A percentile compares a stretch with the other conserved stretches of the same genome.
These are phyloP conservation scores for Sebastes taczanowskii DNA, from an alignment of 2,797 vertebrate genomes.

Conservation along the genomic window DNA sequence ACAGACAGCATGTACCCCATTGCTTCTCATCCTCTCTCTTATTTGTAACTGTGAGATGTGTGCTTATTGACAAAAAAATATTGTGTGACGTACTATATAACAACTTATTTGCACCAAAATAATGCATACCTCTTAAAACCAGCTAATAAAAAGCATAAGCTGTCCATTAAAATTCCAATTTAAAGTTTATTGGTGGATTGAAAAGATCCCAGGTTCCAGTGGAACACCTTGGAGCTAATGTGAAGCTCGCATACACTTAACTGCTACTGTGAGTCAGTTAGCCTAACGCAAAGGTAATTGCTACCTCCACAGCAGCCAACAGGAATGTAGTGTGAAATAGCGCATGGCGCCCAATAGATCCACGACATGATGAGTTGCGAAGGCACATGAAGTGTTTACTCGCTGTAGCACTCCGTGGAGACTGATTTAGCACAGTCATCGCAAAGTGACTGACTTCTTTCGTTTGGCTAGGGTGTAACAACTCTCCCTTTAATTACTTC, in stretches of 20 bases:
- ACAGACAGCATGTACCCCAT: background rate
- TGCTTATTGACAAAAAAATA: background rate
- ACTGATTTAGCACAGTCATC: slow-evolving; percentile 84
- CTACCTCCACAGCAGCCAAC: slow-evolving; percentile 77
- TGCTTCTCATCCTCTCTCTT: background rate
- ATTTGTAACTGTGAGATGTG: background rate
- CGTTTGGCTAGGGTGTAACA: slow-evolving; percentile 83
- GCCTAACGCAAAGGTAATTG: slow-evolving; percentile 81
- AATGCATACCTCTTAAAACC: background rate
- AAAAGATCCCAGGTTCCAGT: slow-evolving; percentile 57
- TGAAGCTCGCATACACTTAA: slow-evolving; percentile 76
- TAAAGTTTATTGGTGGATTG: slow-evolving; percentile 58
- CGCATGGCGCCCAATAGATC: slow-evolving; percentile 79
- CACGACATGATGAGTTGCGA: slow-evolving; percentile 80
- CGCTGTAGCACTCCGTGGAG: slow-evolving; percentile 74
- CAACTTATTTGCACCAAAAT: background rate
- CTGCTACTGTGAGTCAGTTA: slow-evolving; percentile 79
- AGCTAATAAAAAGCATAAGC: slow-evolving; percentile 2
- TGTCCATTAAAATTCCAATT: slow-evolving; percentile 44
- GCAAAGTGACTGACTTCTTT: slow-evolving; percentile 83
- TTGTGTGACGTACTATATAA: background rate
- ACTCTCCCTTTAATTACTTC: slow-evolving; percentile 85
- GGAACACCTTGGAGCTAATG: slow-evolving; percentile 71
- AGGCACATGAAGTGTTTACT: slow-evolving; percentile 82
- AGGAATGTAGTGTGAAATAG: slow-evolving; percentile 81